A percentile compares a stretch with the other conserved stretches of the same genome.
These are phyloP conservation scores for Plumapathes pennacea DNA, from an alignment of 92 coral and sea anemone genomes.

Conservation along the genomic window DNA sequence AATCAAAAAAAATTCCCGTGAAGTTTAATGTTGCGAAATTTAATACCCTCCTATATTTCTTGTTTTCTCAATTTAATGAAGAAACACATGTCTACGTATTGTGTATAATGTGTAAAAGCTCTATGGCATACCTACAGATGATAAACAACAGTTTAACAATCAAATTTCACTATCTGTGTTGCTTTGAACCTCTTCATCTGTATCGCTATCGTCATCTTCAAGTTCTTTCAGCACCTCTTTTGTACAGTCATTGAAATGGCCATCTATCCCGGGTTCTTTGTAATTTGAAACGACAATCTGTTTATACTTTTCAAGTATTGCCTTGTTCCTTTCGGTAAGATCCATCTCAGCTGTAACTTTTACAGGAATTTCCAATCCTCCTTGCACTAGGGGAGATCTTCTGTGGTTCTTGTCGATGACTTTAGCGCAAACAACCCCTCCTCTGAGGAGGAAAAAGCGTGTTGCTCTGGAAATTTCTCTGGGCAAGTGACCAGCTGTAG, in stretches of 20 bases:
- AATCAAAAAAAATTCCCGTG: too few relatives aligned
- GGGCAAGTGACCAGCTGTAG: constrained; percentile 55
- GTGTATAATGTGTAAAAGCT: too few relatives aligned
- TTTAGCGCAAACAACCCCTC: neutral
- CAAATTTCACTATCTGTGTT: too few relatives aligned
- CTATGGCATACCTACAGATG: too few relatives aligned
- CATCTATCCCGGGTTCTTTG: constrained; percentile 3
- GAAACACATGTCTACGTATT: too few relatives aligned
- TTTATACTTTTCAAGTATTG: constrained; percentile 8
- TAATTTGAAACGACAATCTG: constrained; percentile 6
- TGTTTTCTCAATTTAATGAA: too few relatives aligned
- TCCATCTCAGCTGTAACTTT: constrained; percentile 27
- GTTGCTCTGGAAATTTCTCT: constrained; percentile 35
- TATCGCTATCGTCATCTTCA: constrained; percentile 2
- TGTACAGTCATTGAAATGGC: constrained; percentile 6
- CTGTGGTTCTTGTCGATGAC: neutral
- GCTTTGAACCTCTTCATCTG: too few relatives aligned
- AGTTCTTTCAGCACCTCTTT: constrained; percentile 7
- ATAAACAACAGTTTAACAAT: too few relatives aligned
- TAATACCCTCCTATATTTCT: too few relatives aligned
- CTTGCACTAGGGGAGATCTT: constrained; percentile 26
- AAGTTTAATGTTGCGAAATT: too few relatives aligned
- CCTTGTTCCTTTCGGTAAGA: constrained; percentile 6
- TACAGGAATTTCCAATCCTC: constrained; percentile 18
- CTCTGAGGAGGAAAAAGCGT: constrained; percentile 13